Conservation (phyloP, 2,113 vertebrate genomes). For the Tupaia chinensis region DNA sequence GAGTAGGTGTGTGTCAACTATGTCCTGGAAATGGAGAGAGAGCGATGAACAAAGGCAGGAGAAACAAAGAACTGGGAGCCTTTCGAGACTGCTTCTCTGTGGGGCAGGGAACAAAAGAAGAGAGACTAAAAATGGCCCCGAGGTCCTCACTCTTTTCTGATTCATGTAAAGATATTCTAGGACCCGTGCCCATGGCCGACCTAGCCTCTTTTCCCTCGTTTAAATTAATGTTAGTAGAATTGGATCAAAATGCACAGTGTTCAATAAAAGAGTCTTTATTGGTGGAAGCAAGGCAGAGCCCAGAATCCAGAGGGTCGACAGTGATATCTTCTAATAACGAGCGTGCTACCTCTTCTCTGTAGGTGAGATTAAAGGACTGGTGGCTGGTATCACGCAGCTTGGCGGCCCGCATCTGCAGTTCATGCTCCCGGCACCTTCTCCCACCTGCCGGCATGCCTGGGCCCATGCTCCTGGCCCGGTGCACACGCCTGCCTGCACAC, state of each 20-base stretch:
- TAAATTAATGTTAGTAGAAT: slow-evolving; percentile 32
- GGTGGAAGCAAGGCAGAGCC: not conserved
- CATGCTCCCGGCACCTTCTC: not conserved
- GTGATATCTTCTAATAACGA: not conserved
- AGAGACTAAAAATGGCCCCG: not conserved
- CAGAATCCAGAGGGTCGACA: not conserved
- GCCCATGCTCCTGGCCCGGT: fast-evolving
- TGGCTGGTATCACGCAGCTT: not conserved
- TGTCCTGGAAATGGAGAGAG: not conserved
- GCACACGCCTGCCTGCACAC: not conserved
- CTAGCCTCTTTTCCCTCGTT: not conserved
- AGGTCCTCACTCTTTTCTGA: not conserved
- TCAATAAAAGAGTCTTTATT: slow-evolving; percentile 7
- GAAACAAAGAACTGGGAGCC: not conserved
- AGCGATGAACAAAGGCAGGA: not conserved
- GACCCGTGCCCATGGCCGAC: not conserved
- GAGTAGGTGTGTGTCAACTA: not conserved
- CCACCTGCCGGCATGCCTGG: not conserved
- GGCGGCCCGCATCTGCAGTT: not conserved
- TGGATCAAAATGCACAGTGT: not conserved
- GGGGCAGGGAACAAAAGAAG: not conserved
- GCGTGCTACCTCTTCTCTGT: not conserved
- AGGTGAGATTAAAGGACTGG: not conserved
- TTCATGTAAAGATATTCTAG: not conserved
- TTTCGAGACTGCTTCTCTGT: not conserved